Evolutionary conservation across 2,888 invertebrate species (phyloP).

Genomic region (Chymomyza amoena): DNA sequence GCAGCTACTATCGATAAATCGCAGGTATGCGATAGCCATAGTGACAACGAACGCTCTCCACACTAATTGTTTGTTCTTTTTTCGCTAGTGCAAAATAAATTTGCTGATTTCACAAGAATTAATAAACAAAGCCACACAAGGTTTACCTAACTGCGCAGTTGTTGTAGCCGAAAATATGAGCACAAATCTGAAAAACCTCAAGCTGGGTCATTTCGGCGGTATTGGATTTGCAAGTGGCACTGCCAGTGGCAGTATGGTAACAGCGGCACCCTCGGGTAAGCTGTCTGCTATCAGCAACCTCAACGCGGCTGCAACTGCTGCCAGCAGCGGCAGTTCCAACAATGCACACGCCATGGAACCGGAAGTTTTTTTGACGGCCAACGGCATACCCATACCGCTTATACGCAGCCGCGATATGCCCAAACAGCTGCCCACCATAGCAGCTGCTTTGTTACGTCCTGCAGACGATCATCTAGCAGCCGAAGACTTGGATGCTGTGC

Average conservation of each 20-base stretch:
- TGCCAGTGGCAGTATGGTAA: conserved; percentile 4
- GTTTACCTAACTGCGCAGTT: conserved; percentile 24
- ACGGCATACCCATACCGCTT: conserved; percentile 80
- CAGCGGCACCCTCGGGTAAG: background rate
- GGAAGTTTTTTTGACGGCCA: conserved; percentile 38
- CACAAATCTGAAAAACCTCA: conserved; percentile 54
- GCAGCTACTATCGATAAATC: background rate
- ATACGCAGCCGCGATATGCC: conserved; percentile 86
- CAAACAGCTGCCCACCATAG: conserved; percentile 84
- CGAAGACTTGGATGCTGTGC: conserved; percentile 93
- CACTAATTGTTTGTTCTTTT: background rate
- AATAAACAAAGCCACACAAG: background rate
- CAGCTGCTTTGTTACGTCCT: conserved; percentile 83
- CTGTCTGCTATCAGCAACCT: background rate
- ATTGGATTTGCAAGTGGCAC: conserved; percentile 49
- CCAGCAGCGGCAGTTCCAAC: conserved; percentile 22
- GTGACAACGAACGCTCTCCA: background rate
- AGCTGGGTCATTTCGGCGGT: conserved; percentile 52
- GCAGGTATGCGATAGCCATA: background rate
- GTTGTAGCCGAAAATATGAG: conserved; percentile 51
- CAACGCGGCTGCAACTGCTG: conserved; percentile 17
- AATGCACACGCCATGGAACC: background rate
- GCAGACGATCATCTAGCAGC: conserved; percentile 89
- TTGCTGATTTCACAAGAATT: conserved; percentile 29
- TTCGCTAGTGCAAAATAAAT: conserved; percentile 13